Conservation (phyloP, 35 echinoderm and acorn worm species). For the Ophioderma brevispina region DNA sequence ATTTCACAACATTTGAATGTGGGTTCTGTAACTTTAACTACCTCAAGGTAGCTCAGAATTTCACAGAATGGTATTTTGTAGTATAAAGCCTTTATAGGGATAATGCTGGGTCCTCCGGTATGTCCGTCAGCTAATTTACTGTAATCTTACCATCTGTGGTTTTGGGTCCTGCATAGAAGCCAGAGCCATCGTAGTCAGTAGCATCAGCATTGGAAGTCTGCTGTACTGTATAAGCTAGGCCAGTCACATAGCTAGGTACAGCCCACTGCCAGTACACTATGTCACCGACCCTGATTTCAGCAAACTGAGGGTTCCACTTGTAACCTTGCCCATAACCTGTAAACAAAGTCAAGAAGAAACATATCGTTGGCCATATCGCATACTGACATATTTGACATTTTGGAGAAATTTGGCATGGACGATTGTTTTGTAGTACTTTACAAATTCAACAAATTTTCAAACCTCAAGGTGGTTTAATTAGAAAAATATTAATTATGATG, state of each 20-base stretch:
- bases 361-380: no score
- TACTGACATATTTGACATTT: no score
- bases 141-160: constrained; percentile 28
- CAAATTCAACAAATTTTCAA: no score
- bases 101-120: no score
- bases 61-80: no score
- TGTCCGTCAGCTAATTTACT: no score
- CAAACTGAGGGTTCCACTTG: constrained; percentile 56
- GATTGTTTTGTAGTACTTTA: no score
- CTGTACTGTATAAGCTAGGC: constrained; percentile 55
- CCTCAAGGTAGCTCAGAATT: neutral
- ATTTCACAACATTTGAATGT: no score
- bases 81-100: no score
- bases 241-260: constrained; percentile 32
- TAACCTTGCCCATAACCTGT: constrained; percentile 71
- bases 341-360: neutral
- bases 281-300: constrained; percentile 50
- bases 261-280: constrained; percentile 53
- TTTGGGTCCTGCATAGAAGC: constrained; percentile 42
- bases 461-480: no score
- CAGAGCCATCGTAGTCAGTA: constrained; percentile 48
- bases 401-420: no score
- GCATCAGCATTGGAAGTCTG: constrained; percentile 53
- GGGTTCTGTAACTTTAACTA: neutral
- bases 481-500: no score